Evolutionary conservation across 2,888 invertebrate species (phyloP), one percentile per base, ranked within the genome.

Genomic region (Synergus itoensis): DNA sequence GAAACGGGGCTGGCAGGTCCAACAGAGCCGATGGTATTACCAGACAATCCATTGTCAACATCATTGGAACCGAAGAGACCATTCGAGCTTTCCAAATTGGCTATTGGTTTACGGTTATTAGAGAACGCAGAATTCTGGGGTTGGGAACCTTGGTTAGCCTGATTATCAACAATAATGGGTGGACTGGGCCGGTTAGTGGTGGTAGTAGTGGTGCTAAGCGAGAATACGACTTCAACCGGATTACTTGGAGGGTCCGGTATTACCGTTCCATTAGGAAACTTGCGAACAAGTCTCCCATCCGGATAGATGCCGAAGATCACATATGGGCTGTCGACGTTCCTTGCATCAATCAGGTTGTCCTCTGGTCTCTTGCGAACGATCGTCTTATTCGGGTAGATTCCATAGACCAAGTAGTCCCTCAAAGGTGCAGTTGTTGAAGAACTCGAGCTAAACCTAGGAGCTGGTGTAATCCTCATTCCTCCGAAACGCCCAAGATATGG

Each of bases 251-350:
- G 90, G 90, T 95, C 95, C 92, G 96, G 96, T 92, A 96, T 95
- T 92, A 95, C 93, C 91, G 96, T 96, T 92, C 96, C 96, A 89
- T 96, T 96, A 85, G 96, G 96, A 91, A 95, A 96, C 93, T 95
- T 96, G 93, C 95, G 95, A 91, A 96, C 95, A 92, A 96, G 93
- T 91, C 95, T 96, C 93, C 96, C 96, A 93, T 96, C 96, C 86
- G 96, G 96, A 92, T 95, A 95, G 89, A 96, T 94, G 91, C 96
- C 96, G 89, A 95, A 95, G 91, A 96, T 94, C 88, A 96, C 94
- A 92, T 95, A 96, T 85, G 96, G 96, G 90, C 94, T 94, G 88
- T 95, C 93, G 90, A 95, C 94, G 93, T 95, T 95, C 92, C 95
- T 93, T 89, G 94, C 93, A 90, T 95, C 95, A 92, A 95, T 93